Evolutionary conservation across 2,888 invertebrate genomes (phyloP).

Genomic region (Branchipolynoe longqiensis): DNA sequence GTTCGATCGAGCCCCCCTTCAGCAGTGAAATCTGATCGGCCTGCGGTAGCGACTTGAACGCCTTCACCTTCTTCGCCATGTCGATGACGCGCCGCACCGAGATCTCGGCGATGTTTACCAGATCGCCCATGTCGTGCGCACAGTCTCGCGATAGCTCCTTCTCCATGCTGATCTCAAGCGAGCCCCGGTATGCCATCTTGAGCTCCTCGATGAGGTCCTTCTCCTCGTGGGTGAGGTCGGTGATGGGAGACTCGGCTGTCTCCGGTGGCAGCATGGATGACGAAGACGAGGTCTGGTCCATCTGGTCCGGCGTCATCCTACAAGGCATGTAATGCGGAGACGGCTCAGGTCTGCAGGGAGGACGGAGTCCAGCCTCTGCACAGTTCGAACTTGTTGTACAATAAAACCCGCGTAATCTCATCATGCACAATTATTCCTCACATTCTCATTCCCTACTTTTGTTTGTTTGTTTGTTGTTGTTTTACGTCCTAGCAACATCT

Average conservation of each 20-base stretch:
- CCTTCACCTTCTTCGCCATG: constrained; percentile 85
- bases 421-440: no score
- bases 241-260: constrained; percentile 57
- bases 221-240: constrained; percentile 71
- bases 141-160: constrained; percentile 64
- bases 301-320: constrained; percentile 61
- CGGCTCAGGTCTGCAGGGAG: constrained; percentile 22
- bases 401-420: no score
- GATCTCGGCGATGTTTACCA: constrained; percentile 82
- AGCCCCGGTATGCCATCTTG: constrained; percentile 77
- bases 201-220: constrained; percentile 78
- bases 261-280: constrained; percentile 39
- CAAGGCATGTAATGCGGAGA: constrained; percentile 36
- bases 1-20: constrained; percentile 98
- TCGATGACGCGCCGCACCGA: constrained; percentile 88
- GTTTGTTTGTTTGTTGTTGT: no score
- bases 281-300: constrained; percentile 59
- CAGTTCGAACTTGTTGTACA: background rate
- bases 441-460: no score
- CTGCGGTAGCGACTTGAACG: constrained; percentile 96
- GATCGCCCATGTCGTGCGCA: constrained; percentile 74
- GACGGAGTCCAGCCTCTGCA: constrained; percentile 31
- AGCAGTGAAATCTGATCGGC: constrained; percentile 94
- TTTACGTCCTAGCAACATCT: no score
- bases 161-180: constrained; percentile 79